Evolutionary conservation across 2,888 invertebrate genomes (phyloP).

Genomic region (Zygothrica quintamaculata): DNA sequence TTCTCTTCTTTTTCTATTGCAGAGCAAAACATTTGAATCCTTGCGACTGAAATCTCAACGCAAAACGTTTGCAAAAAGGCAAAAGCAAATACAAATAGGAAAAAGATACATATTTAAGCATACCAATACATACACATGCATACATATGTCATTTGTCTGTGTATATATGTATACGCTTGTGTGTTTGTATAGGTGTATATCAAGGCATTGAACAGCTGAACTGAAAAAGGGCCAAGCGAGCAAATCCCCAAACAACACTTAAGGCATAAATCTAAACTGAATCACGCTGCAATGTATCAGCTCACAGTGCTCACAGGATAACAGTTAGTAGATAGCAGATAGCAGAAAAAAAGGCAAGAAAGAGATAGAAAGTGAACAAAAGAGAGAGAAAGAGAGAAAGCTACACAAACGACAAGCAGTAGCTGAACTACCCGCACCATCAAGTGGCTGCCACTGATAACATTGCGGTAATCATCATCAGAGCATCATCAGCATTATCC

Average conservation of each 20-base stretch:
- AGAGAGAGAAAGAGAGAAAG: constrained; percentile 19
- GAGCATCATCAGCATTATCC: constrained; percentile 46
- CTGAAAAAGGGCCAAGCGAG: constrained; percentile 30
- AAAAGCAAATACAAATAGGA: constrained; percentile 39
- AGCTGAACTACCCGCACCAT: too few relatives aligned
- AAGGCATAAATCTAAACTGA: constrained; percentile 77
- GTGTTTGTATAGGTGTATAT: constrained; percentile 4
- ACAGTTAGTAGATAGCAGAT: constrained; percentile 6
- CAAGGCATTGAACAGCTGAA: constrained; percentile 47
- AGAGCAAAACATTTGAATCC: constrained; percentile 32
- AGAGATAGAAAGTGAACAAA: constrained; percentile 3
- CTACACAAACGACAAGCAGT: constrained; percentile 64
- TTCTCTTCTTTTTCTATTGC: constrained; percentile 26
- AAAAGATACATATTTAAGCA: constrained; percentile 5
- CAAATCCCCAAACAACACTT: constrained; percentile 74
- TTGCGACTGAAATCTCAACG: constrained; percentile 43
- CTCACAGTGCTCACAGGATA: background rate
- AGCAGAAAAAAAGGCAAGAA: constrained; percentile 9
- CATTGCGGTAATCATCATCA: constrained; percentile 56
- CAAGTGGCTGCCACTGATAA: constrained; percentile 50
- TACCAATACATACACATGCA: background rate
- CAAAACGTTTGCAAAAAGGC: constrained; percentile 43
- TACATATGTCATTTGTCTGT: background rate
- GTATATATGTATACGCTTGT: too few relatives aligned
- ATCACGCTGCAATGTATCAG: constrained; percentile 60